A percentile compares a stretch with the other conserved stretches of the same genome.
Conservation (phyloP, 2,797 vertebrate species). For the Gambelia wislizenii region DNA sequence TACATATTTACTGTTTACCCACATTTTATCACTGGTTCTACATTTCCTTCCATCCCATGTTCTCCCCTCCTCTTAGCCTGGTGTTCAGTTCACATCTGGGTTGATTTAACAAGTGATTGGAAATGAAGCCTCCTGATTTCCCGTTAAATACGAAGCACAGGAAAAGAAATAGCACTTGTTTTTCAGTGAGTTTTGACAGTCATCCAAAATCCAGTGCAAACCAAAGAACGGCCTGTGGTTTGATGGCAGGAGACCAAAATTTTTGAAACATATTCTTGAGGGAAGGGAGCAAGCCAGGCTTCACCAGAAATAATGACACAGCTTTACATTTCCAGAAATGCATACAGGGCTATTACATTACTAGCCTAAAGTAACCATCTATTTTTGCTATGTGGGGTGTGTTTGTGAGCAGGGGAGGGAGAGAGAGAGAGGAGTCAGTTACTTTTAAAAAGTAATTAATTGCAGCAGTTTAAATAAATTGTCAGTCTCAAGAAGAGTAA, state of each 20-base stretch:
- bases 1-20: slow-evolving; percentile 65
- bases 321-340: slow-evolving; percentile 59
- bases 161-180: slow-evolving; percentile 88
- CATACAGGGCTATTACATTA: slow-evolving; percentile 69
- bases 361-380: slow-evolving; percentile 50
- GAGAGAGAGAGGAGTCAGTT: background rate
- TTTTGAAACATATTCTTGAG: slow-evolving; percentile 70
- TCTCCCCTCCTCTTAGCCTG: slow-evolving; percentile 46
- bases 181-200: slow-evolving; percentile 83
- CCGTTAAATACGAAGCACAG: slow-evolving; percentile 84
- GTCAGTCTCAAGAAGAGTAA: too few relatives aligned
- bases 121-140: slow-evolving; percentile 85
- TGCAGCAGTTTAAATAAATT: background rate
- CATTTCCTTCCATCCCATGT: slow-evolving; percentile 62
- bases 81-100: slow-evolving; percentile 78
- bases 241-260: slow-evolving; percentile 79
- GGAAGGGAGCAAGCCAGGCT: slow-evolving; percentile 71
- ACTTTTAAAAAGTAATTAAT: background rate
- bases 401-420: background rate
- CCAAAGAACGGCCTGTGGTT: slow-evolving; percentile 78
- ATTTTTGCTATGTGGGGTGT: slow-evolving; percentile 45
- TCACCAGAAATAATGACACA: slow-evolving; percentile 55
- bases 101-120: slow-evolving; percentile 84
- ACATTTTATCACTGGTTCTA: slow-evolving; percentile 64
- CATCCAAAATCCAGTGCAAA: slow-evolving; percentile 80